Conservation (phyloP, 1,140 invertebrate genomes). For the Streblospio benedicti region DNA sequence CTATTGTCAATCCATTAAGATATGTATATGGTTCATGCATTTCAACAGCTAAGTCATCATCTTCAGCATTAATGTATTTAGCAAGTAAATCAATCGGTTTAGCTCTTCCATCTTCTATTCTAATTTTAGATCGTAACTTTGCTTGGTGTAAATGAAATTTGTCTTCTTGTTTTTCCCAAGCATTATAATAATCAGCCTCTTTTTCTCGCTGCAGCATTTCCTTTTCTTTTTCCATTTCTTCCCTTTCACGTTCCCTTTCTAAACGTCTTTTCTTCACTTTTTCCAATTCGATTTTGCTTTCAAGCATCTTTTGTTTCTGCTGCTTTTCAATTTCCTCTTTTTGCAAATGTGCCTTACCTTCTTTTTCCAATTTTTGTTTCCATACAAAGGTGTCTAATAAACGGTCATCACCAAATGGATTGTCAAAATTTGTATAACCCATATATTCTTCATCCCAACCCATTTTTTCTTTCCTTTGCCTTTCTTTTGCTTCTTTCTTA, state of each 20-base stretch:
- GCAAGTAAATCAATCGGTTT: constrained; percentile 97
- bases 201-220: constrained; percentile 72
- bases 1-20: constrained; percentile 74
- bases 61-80: constrained; percentile 86
- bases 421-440: constrained; percentile 94
- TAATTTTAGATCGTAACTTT: constrained; percentile 77
- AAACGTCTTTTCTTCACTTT: constrained; percentile 78
- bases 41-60: constrained; percentile 69
- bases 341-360: constrained; percentile 72
- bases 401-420: constrained; percentile 96
- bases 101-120: constrained; percentile 85
- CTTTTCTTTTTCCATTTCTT: constrained; percentile 78
- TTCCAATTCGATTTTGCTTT: constrained; percentile 65
- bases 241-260: constrained; percentile 81
- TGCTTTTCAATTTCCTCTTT: constrained; percentile 75
- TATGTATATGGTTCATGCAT: constrained; percentile 98
- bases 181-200: constrained; percentile 87
- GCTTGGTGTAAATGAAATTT: constrained; percentile 50
- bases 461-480: constrained; percentile 77
- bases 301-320: constrained; percentile 77
- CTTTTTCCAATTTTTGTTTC: constrained; percentile 91
- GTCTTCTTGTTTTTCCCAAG: constrained; percentile 92
- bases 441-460: constrained; percentile 90
- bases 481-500: constrained; percentile 88
- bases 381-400: constrained; percentile 89